Base-by-base conservation (phyloP, 2,888 invertebrate genomes). In the Phragmatobia fuliginosa region DNA sequence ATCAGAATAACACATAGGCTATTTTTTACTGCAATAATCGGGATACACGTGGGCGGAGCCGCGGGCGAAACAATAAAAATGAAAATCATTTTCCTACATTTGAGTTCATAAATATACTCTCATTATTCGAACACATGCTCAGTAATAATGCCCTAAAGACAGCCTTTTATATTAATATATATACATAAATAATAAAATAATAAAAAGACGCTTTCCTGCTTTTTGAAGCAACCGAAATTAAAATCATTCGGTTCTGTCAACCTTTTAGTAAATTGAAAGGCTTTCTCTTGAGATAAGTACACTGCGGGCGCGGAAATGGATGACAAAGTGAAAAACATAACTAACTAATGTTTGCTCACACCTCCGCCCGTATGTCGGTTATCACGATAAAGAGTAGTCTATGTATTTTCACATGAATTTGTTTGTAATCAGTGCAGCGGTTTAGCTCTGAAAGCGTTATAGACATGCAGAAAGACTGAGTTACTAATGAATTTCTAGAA, bases 251-350 rank as follows among this genome's bases (percentile, higher is more conserved):
- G 77, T 81, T 75, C 68, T 76, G 83, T 75, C 82, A 82, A 81
- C 83, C 83, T 84, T 84, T 84, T 84, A 84, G 81, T 74, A 77
- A 84, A 83, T 84, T 82, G 84, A 82, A 84, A 80, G 82, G 74
- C 78, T 77, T 78, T 75, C 72, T 75, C 67, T 25, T 60, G 71
- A 75, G 73, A 76, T 73, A 68, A 72, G 58, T 76, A 78, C 78
- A 79, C 61, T 68, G 31, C 10, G 14, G 0, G 66, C 63, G 28
- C 52, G 45, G 66, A 52, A 67, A 58, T 11, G 7, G n/a, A 25
- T 4, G 5, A 28, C 14, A 3, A 2, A 3, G 10, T 8, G 21
- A 2, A 45, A 21, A 7, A 45, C 11, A 38, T 38, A 36, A 36
- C 7, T 36, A 36, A 7, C n/a, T n/a, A n/a, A n/a, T n/a, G n/a